phyloP scores from a whole-genome alignment of 2,888 invertebrate genomes.

The Ametastegia equiseti region DNA sequence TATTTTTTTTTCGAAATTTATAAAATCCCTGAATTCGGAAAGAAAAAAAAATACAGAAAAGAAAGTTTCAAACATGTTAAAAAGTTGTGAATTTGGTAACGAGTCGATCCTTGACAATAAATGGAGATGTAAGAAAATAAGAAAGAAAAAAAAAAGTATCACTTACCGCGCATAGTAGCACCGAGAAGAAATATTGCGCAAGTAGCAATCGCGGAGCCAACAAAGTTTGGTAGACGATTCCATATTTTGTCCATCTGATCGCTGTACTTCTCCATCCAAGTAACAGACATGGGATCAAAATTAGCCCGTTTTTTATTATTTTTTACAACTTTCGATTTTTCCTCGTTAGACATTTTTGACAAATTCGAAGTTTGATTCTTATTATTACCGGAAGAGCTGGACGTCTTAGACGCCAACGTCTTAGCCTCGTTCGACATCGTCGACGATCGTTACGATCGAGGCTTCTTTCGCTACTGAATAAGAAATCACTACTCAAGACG shows the following conservation, averaged over 20 bases:
- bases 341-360: not conserved
- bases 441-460: too few species aligned
- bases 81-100: too few species aligned
- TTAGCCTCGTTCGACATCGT: not conserved
- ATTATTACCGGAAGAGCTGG: not conserved
- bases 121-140: too few species aligned
- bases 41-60: not conserved
- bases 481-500: not conserved
- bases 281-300: conserved; percentile 79
- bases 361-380: not conserved
- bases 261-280: conserved; percentile 81
- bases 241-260: conserved; percentile 79
- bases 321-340: conserved; percentile 1
- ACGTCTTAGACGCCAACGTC: conserved; percentile 16
- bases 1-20: too few species aligned
- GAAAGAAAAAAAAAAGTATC: not conserved
- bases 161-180: conserved; percentile 80
- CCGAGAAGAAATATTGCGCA: conserved; percentile 81
- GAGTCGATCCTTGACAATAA: not conserved
- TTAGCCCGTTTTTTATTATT: conserved; percentile 30
- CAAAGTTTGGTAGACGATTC: conserved; percentile 78
- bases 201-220: conserved; percentile 79
- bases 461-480: too few species aligned
- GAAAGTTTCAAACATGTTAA: too few species aligned
- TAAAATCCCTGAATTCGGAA: too few species aligned